phyloP scores from a whole-genome alignment of 2,113 vertebrate species.

The Hydrochoerus hydrochaeris region DNA sequence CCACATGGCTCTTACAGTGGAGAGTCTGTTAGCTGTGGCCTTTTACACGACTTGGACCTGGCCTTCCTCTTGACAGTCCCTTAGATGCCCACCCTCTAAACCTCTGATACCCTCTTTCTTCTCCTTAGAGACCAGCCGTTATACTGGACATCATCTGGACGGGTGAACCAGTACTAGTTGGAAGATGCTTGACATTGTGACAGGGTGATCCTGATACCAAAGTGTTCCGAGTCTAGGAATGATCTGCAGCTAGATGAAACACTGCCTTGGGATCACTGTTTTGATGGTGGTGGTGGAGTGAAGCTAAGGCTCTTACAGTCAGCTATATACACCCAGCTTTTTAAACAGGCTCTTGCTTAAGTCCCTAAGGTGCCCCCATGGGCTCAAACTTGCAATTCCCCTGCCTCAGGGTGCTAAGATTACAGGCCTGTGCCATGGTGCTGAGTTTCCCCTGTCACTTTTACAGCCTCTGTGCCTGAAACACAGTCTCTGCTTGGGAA shows the following conservation, averaged over 20 bases:
- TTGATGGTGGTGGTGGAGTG: background rate
- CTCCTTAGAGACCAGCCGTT: background rate
- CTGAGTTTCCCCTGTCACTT: background rate
- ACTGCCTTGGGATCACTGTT: fast-evolving
- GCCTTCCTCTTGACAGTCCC: background rate
- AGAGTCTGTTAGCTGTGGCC: background rate
- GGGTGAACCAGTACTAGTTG: background rate
- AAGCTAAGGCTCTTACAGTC: background rate
- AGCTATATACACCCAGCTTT: background rate
- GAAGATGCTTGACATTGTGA: background rate
- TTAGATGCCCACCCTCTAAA: background rate
- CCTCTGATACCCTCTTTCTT: background rate
- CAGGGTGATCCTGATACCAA: too few species aligned
- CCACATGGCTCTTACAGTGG: background rate
- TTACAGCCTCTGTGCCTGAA: background rate
- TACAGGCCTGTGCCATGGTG: background rate
- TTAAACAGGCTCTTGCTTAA: background rate
- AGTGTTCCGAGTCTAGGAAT: background rate
- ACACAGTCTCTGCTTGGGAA: background rate
- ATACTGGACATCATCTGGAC: background rate
- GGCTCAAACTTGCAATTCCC: background rate
- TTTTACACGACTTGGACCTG: background rate
- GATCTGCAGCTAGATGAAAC: background rate
- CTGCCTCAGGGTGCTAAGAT: background rate
- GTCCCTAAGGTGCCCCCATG: background rate